Evolutionary conservation across 2,797 vertebrate genomes (phyloP), one percentile per base, ranked within the genome.

Genomic region (Clarias laeviceps): DNA sequence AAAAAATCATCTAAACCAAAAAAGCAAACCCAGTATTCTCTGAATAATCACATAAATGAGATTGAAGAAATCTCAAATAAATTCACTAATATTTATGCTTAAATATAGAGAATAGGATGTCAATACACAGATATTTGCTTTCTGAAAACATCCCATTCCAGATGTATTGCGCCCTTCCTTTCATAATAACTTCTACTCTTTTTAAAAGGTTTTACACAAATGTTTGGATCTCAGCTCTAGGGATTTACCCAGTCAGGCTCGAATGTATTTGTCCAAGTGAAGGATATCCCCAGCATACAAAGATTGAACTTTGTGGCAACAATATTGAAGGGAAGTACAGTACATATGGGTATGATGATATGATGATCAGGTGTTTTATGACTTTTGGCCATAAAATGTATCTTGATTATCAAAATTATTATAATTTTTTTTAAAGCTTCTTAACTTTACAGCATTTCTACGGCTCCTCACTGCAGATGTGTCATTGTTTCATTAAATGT

Each of bases 401-500:
- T 32, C 50, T 32, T 32, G 15, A 27, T 73, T 2, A 27, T 73
- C 34, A 40, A 11, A 72, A 50, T 76, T n/a, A n/a, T n/a, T n/a
- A n/a, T n/a, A n/a, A n/a, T n/a, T n/a, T n/a, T n/a, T n/a, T n/a
- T n/a, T n/a, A n/a, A n/a, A 17, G 50, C 50, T 76, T 1, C 34
- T 77, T 57, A 15, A 24, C 12, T 15, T 37, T 0, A 3, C 5
- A 40, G 3, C 22, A 17, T 20, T 32, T 4, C 24, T 64, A 34
- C 8, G 17, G 27, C 20, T 6, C 22, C 34, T 80, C 45, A 24
- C 29, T 79, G 79, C 78, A 83, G 37, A 50, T 50, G 2, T 50
- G 45, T 50, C 12, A 50, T 50, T 82, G 45, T 83, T 59, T 86
- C n/a, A 54, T 80, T 74, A 45, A 80, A 59, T 76, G 15, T 66